Conservation (phyloP, 2,888 invertebrate genomes). For the Meteorus colon region DNA sequence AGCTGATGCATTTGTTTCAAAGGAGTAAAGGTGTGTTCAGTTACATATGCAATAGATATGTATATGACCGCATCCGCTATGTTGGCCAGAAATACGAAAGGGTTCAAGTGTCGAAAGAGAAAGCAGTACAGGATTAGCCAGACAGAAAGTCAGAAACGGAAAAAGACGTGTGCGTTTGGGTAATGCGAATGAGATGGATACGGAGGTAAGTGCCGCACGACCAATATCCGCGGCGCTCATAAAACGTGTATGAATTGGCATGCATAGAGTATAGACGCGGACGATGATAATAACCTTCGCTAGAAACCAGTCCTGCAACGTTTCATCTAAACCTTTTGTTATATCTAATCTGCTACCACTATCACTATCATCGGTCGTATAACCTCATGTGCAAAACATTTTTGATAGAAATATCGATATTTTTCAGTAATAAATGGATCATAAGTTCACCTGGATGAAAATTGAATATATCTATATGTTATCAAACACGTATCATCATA, state of each 20-base stretch:
- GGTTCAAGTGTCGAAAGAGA: slow-evolving; percentile 39
- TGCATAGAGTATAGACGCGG: slow-evolving; percentile 52
- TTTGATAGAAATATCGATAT: too few relatives aligned
- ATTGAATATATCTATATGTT: too few relatives aligned
- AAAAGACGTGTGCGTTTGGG: slow-evolving; percentile 25
- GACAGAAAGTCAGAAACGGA: background rate
- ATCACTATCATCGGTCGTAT: background rate
- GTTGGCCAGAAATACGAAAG: background rate
- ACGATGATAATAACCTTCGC: slow-evolving; percentile 63
- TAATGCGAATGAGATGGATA: slow-evolving; percentile 32
- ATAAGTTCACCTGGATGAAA: too few relatives aligned
- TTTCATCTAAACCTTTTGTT: background rate
- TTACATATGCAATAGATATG: slow-evolving; percentile 43
- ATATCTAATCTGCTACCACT: background rate
- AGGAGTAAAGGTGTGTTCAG: slow-evolving; percentile 50
- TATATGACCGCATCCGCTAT: background rate
- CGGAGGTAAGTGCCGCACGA: slow-evolving; percentile 40
- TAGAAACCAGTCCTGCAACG: slow-evolving; percentile 42
- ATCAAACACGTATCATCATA: too few relatives aligned
- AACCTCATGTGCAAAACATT: background rate
- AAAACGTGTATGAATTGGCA: slow-evolving; percentile 69
- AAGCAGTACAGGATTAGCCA: background rate
- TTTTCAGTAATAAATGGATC: too few relatives aligned
- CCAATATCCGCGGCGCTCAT: slow-evolving; percentile 67
- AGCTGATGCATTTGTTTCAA: background rate